Base-by-base conservation (phyloP, 2,797 vertebrate genomes). In the Siniperca undulata region DNA sequence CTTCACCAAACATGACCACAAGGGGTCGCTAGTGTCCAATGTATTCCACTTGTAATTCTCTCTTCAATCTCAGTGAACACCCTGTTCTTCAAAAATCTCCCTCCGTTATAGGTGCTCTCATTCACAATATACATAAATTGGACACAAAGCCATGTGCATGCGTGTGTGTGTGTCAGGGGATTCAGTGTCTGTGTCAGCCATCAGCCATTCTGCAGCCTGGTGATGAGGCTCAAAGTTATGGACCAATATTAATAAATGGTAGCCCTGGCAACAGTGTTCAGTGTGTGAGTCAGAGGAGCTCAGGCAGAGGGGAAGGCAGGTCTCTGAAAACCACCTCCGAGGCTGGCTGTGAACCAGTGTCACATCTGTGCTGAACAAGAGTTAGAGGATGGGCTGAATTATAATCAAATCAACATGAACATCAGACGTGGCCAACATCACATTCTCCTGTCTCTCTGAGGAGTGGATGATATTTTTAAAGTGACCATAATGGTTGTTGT, bases 221-320 rank as follows among this genome's bases (percentile, higher is more conserved):
- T 71, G 89, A 89, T 78, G 86, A 92, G 81, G 86, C 93, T 94
- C 88, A 94, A 95, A 96, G 93, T 96, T 95, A 93, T 92, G 87
- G 91, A 93, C 92, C 93, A 93, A 90, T 95, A 94, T 95, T 95
- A 95, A 96, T 96, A 96, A 95, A 95, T 93, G 94, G 96, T 96
- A 96, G 93, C 95, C 95, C 91, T 96, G 94, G 95, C 95, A 96
- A 96, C 96, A 86, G 93, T 87, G 94, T 93, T 93, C 79, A 81
- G 90, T 87, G 93, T 84, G 87, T 93, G 93, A 95, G 94, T 93
- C 92, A 91, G 88, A 93, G 87, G 80, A 89, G 88, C 88, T 84
- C 75, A 91, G 91, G 86, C 87, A 88, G 84, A 92, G 93, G 90
- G 87, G 91, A 92, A 90, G 89, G 91, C 91, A 93, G 90, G 92